Conservation (phyloP, 1,140 invertebrate species). For the Uloborus diversus region DNA sequence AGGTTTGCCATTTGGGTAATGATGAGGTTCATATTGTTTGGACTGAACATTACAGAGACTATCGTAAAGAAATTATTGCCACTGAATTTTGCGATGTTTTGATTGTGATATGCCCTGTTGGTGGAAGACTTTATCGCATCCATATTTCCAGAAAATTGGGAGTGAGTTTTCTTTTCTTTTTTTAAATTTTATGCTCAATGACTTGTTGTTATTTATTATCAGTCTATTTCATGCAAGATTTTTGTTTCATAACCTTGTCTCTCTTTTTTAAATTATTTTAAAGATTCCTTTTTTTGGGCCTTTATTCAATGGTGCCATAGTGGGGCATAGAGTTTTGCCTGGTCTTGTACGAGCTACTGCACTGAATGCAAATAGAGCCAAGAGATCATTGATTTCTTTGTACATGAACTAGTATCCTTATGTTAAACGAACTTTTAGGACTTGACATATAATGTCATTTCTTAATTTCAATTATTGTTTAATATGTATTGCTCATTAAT, state of each 20-base stretch:
- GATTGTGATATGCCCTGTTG: slow-evolving; percentile 94
- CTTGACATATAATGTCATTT: no score
- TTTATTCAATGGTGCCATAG: slow-evolving; percentile 92
- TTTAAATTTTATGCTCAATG: no score
- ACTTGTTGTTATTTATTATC: not conserved
- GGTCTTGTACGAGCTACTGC: slow-evolving; percentile 90
- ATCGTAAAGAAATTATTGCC: slow-evolving; percentile 95
- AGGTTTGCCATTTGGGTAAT: slow-evolving; percentile 92
- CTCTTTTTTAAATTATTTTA: slow-evolving; percentile 62
- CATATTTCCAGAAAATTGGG: slow-evolving; percentile 86
- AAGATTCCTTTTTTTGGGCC: slow-evolving; percentile 95
- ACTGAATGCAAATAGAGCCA: slow-evolving; percentile 89
- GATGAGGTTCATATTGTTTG: slow-evolving; percentile 99
- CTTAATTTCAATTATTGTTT: no score
- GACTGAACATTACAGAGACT: slow-evolving; percentile 96
- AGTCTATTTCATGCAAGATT: not conserved
- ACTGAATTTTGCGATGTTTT: slow-evolving; percentile 99
- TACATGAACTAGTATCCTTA: slow-evolving; percentile 89
- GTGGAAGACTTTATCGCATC: slow-evolving; percentile 80
- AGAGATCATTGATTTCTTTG: slow-evolving; percentile 84
- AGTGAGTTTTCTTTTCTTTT: slow-evolving; percentile 68
- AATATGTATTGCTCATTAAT: no score
- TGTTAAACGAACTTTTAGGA: no score
- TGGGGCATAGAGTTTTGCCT: slow-evolving; percentile 83
- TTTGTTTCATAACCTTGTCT: not conserved